Base-by-base conservation (phyloP, 2,113 vertebrate genomes). In the Microcebus murinus region DNA sequence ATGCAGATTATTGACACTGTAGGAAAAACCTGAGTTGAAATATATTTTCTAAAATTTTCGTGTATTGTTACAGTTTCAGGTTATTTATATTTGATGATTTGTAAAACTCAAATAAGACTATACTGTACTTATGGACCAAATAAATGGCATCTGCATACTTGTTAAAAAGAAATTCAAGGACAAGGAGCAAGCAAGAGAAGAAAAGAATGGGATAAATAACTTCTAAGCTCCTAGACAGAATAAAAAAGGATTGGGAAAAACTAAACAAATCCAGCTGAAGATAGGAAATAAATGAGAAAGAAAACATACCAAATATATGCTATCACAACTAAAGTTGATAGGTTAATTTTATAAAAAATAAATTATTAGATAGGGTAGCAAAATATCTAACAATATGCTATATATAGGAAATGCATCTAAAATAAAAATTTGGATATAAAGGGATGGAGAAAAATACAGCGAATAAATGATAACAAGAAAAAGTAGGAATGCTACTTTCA, bases 51-150 rank as follows among this genome's bases (percentile, higher is more conserved):
- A 39, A 90, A 95, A 91, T 98, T 98, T 98, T 98, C 98, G 98
- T 99, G 99, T 98, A 98, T 99, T 99, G 98, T 99, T 99, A 98
- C 98, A 98, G 98, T 98, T 99, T 98, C 98, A 98, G 98, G 98
- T 99, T 99, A 99, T 99, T 99, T 99, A 99, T 99, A 99, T 98
- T 98, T 98, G 98, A 98, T 98, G 98, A 99, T 99, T 99, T 99
- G 99, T 99, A 99, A 98, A 96, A 98, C 98, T 98, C 98, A 98
- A 97, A 98, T 98, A 98, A 98, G 94, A 98, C 96, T 98, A 98
- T 98, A 95, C 98, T 99, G 98, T 98, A 98, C 98, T 98, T 98
- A 98, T 95, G 99, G 99, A 99, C 99, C 99, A 99, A 99, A 99
- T 99, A 99, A 99, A 99, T 98, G 97, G 97, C 97, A 98, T 98